Base-by-base conservation (phyloP, 2,113 vertebrate species). In the Hepsetus odoe region DNA sequence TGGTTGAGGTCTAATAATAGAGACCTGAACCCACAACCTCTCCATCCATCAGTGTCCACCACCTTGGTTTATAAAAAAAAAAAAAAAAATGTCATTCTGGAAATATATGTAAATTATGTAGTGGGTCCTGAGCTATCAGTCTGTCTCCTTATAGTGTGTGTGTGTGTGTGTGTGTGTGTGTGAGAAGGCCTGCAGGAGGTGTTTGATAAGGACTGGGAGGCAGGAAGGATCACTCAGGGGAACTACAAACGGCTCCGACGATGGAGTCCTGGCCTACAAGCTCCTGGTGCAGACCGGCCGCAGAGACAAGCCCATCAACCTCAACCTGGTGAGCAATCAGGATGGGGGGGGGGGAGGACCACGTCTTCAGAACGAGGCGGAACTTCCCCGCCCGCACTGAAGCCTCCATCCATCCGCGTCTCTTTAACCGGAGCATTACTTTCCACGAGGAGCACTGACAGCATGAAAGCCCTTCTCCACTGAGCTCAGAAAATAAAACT, bases 281-380 rank as follows among this genome's bases (percentile, higher is more conserved):
- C 96, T 99, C 59, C 84, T 99, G 87, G 96, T 98, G 74, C 97
- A 99, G 87, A 99, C 97, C 0, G 97, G 97, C 84, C 95, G 93
- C 84, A 90, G 93, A 8, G 96, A 97, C 12, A 98, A 96, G 80
- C 96, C 97, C 61, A 91, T 96, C 80, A 96, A 97, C 88, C 85
- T 94, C 83, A 96, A 91, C 85, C 96, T 95, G 95, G 95, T 96
- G 90, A 85, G 80, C 18, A 16, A 10, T 35, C 0, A 4, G 26
- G 26, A n/a, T n/a, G n/a, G n/a, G n/a, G n/a, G n/a, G n/a, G n/a
- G n/a, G n/a, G n/a, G n/a, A n/a, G n/a, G n/a, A n/a, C n/a, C n/a
- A n/a, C n/a, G 22, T 8, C 10, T 55, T 55, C 22, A 24, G 24
- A 55, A 22, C 22, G 3, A 5, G 51, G 20, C 24, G 26, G 20